These are phyloP conservation scores for Xerus inauris DNA, from an alignment of 2,113 vertebrate species.

Conservation along the genomic window DNA sequence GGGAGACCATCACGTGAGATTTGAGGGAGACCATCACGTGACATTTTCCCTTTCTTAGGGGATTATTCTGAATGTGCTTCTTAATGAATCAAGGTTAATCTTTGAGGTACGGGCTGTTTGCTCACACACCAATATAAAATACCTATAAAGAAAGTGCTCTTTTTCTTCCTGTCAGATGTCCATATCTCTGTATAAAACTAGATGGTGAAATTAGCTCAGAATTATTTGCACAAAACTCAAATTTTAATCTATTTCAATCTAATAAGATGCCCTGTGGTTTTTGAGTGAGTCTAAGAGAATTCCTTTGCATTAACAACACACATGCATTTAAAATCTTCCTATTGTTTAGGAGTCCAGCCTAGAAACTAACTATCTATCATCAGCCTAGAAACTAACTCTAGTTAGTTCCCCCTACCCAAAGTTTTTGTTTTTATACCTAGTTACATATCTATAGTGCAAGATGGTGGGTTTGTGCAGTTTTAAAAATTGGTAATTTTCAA, in stretches of 20 bases:
- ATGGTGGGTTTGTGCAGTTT: not conserved
- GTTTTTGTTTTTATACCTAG: not conserved
- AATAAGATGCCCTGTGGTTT: not conserved
- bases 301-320: not conserved
- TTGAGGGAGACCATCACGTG: conserved; percentile 8
- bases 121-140: not conserved
- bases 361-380: not conserved
- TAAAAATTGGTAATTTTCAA: not conserved
- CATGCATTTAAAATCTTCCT: not conserved
- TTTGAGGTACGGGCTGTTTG: not conserved
- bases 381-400: not conserved
- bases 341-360: not conserved
- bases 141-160: not conserved
- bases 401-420: no score
- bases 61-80: not conserved
- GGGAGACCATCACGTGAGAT: conserved; percentile 2
- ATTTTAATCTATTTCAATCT: not conserved
- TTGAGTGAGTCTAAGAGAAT: not conserved
- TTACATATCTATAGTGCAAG: not conserved
- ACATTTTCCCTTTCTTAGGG: not conserved
- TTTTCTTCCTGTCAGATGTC: not conserved
- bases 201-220: not conserved
- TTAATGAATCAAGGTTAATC: not conserved
- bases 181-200: not conserved
- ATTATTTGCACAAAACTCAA: not conserved